Conservation (phyloP, 2,113 vertebrate species). For the Chloebia gouldiae region DNA sequence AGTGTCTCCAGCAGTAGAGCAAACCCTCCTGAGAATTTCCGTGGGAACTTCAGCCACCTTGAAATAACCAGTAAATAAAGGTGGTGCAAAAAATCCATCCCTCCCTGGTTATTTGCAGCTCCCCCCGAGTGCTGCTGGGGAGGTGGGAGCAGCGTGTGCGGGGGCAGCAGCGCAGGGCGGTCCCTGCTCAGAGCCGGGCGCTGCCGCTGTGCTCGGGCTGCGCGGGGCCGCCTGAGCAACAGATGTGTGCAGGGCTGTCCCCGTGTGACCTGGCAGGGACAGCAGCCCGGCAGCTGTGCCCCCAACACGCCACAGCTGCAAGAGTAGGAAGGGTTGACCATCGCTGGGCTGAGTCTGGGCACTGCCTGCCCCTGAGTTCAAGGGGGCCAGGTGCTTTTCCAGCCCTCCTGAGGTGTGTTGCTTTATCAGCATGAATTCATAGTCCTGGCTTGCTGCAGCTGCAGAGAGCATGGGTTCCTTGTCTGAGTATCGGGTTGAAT, state of each 20-base stretch:
- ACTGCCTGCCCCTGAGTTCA: background rate
- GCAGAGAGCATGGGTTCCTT: background rate
- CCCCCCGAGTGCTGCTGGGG: background rate
- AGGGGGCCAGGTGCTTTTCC: background rate
- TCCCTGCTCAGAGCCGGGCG: accelerated
- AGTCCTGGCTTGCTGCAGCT: background rate
- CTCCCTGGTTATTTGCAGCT: background rate
- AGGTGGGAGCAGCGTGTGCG: background rate
- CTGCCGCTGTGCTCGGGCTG: background rate
- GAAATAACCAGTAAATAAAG: background rate
- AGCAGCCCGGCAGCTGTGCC: background rate
- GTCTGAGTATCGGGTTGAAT: background rate
- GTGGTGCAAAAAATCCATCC: background rate
- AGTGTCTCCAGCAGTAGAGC: background rate
- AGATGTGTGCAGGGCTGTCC: background rate
- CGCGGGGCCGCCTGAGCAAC: background rate
- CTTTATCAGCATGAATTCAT: background rate
- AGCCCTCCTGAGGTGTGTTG: background rate
- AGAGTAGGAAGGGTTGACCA: background rate
- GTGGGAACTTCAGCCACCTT: background rate
- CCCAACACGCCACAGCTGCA: background rate
- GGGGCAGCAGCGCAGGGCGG: background rate
- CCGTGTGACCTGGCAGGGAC: background rate
- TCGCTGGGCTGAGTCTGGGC: background rate
- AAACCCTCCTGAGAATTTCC: background rate